Base-by-base conservation (phyloP, 1,140 invertebrate species). In the Drosophila tsacasi region DNA sequence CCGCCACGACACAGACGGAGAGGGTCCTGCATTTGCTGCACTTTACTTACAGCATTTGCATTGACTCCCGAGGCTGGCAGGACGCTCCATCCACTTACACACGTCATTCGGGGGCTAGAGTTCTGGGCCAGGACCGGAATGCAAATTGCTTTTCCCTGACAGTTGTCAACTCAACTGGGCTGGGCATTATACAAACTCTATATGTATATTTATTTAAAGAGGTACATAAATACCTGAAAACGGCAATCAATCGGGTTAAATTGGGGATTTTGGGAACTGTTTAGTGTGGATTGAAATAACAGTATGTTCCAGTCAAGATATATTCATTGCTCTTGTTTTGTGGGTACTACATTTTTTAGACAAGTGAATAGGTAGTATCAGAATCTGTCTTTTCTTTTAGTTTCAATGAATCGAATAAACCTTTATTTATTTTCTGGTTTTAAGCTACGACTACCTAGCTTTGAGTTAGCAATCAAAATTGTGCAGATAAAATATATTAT, bases 131-230 rank as follows among this genome's bases (percentile, higher is more conserved):
- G 44, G 37, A 10, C 17, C 8, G 59, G 50, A 40, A 86, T 83
- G 71, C 80, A 87, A 87, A 87, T 83, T 54, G 52, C 54, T 61
- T 80, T 27, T n/a, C 40, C 42, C 42, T 21, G 13, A 39, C 50
- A 69, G 75, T 82, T 79, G 69, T 65, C 49, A 82, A 69, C 59
- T 83, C 52, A 55, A 57, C 61, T 79, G 61, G n/a, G 40, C 5
- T 19, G 63, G 25, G 10, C 7, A 5, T 5, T 23, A 3, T n/a
- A 21, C 9, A 5, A 17, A 2, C 30, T 37, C 13, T 68, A 32
- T 23, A 1, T 57, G 15, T 23, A n/a, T 57, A 17, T 23, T 55
- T 49, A 32, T 17, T 42, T 19, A 63, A 19, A 32, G 37, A 57
- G 12, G 57, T 63, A 44, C 19, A 37, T 46, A 19, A 21, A 15